Conservation (phyloP, 2,797 vertebrate species). For the Sebastes wilsoni region DNA sequence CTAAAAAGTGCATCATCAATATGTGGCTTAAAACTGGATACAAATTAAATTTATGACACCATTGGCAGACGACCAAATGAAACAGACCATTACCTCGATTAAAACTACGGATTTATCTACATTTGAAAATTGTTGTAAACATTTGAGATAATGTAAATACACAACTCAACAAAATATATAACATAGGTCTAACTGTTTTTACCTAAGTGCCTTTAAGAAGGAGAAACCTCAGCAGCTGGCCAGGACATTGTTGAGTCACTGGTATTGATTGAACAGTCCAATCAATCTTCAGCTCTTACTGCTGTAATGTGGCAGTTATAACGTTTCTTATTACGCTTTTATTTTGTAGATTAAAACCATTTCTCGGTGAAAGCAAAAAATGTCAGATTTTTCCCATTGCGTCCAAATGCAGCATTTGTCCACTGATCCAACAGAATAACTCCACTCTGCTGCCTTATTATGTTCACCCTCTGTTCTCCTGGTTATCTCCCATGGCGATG, state of each 20-base stretch:
- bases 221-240: constrained; percentile 25
- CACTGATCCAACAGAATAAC: background rate
- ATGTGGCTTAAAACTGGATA: background rate
- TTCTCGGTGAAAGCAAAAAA: background rate
- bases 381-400: background rate
- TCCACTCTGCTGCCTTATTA: background rate
- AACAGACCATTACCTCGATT: no score
- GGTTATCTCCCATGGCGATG: constrained; percentile 56
- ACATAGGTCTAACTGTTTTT: background rate
- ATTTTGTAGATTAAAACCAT: background rate
- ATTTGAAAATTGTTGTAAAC: background rate
- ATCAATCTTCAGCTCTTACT: constrained; percentile 20
- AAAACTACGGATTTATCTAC: background rate
- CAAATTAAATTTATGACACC: background rate
- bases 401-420: background rate
- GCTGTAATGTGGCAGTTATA: background rate
- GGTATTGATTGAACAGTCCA: constrained; percentile 22
- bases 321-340: background rate
- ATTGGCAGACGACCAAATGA: background rate
- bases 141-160: background rate
- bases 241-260: constrained; percentile 45
- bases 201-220: background rate
- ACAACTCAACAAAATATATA: no score
- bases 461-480: constrained; percentile 41
- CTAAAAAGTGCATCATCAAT: background rate